Evolutionary conservation across 2,797 vertebrate genomes (phyloP).

Genomic region (Rhinella marina): DNA sequence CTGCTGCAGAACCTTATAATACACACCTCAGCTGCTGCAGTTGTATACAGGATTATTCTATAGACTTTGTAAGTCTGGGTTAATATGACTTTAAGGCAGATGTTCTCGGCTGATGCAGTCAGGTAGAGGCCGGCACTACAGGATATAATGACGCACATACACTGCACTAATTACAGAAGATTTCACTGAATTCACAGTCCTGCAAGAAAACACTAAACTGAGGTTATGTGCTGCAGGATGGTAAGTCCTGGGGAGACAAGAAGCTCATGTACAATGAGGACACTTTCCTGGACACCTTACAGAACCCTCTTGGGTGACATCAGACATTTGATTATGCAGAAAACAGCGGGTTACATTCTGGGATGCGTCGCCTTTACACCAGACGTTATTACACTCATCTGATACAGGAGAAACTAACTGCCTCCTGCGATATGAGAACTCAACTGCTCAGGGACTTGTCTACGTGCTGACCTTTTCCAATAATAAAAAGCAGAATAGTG

Average conservation of each 20-base stretch:
- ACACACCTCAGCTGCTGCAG: too few relatives aligned
- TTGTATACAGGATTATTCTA: too few relatives aligned
- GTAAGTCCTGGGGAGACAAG: not conserved
- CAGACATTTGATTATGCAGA: not conserved
- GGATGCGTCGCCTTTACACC: too few relatives aligned
- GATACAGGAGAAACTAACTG: too few relatives aligned
- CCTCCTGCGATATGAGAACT: too few relatives aligned
- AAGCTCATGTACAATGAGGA: not conserved
- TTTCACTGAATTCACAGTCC: not conserved
- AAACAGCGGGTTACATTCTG: not conserved
- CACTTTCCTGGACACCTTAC: not conserved
- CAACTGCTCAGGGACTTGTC: too few relatives aligned
- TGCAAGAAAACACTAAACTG: not conserved
- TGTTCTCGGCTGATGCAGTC: not conserved
- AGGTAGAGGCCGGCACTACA: not conserved
- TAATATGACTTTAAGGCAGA: not conserved
- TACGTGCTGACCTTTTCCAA: too few relatives aligned
- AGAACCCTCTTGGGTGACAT: not conserved
- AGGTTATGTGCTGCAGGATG: not conserved
- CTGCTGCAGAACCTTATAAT: not conserved
- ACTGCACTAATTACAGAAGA: not conserved
- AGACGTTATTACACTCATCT: too few relatives aligned
- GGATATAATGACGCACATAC: not conserved
- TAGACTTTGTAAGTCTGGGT: not conserved
- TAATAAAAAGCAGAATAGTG: not conserved